Evolutionary conservation across 1,140 invertebrate species (phyloP).

Genomic region (Saccostrea glomerata): DNA sequence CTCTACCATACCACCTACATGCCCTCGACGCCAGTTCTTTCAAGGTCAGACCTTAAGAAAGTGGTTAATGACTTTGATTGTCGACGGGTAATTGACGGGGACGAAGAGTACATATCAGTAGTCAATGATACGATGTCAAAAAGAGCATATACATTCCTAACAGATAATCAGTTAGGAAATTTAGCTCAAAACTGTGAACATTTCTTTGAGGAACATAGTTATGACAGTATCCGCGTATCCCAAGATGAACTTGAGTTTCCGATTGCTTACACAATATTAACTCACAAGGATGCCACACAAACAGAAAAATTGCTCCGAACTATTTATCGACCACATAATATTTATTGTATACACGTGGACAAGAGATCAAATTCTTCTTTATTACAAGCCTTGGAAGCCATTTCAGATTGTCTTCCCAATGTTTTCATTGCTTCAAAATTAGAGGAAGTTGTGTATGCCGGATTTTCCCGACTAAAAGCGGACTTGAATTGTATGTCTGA

Average conservation of each 20-base stretch:
- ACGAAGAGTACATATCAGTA: neutral
- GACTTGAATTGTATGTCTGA: conserved; percentile 72
- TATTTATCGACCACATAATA: conserved; percentile 75
- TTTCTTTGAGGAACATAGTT: conserved; percentile 43
- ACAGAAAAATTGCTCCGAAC: conserved; percentile 69
- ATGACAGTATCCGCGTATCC: conserved; percentile 19
- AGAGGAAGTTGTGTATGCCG: conserved; percentile 67
- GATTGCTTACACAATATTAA: conserved; percentile 73
- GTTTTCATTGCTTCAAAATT: conserved; percentile 67
- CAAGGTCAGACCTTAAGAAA: neutral
- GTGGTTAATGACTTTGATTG: conserved; percentile 12
- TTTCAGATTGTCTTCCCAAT: conserved; percentile 72
- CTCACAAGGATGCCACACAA: conserved; percentile 72
- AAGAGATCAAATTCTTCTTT: conserved; percentile 56
- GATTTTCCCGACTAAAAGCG: conserved; percentile 66
- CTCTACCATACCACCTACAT: too few species aligned
- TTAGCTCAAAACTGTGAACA: conserved; percentile 25
- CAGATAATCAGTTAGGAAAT: neutral
- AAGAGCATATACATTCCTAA: neutral
- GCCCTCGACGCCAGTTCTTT: too few species aligned
- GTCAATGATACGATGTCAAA: neutral
- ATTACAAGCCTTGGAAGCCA: conserved; percentile 56
- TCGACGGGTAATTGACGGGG: conserved; percentile 15
- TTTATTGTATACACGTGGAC: conserved; percentile 76
- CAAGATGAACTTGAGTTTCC: conserved; percentile 67